A percentile compares a stretch with the other conserved stretches of the same genome.
These are phyloP conservation scores for Mimas tiliae DNA, from an alignment of 2,888 invertebrate genomes.

Conservation along the genomic window DNA sequence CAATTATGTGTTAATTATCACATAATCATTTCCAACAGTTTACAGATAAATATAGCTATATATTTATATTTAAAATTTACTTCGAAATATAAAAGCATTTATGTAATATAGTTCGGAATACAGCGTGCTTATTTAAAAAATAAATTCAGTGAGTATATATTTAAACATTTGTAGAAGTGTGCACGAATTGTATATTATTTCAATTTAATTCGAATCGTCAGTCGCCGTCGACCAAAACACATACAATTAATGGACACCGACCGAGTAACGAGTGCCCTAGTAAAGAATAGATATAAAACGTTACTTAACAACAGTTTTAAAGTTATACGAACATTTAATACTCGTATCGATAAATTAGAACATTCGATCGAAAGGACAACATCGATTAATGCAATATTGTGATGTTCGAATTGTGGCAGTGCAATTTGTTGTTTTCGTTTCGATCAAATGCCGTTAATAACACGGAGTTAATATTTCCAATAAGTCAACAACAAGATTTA, in stretches of 20 bases:
- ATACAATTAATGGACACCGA: conserved; percentile 26
- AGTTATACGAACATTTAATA: conserved; percentile 22
- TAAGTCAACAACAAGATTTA: conserved; percentile 66
- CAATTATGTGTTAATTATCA: conserved; percentile 13
- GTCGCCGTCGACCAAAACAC: conserved; percentile 13
- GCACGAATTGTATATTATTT: conserved; percentile 18
- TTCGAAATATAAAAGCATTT: conserved; percentile 4
- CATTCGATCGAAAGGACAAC: conserved; percentile 10
- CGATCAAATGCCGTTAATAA: conserved; percentile 15
- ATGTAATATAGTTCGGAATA: conserved; percentile 19
- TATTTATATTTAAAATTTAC: conserved; percentile 6
- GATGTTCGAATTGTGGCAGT: background rate
- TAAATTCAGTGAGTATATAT: conserved; percentile 2
- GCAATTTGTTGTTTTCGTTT: background rate
- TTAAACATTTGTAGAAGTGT: conserved; percentile 12
- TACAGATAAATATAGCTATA: conserved; percentile 18
- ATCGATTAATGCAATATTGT: background rate
- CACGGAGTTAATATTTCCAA: conserved; percentile 26
- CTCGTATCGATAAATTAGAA: background rate
- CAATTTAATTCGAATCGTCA: conserved; percentile 20
- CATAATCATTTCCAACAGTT: conserved; percentile 16
- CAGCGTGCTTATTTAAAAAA: conserved; percentile 8
- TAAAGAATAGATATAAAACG: conserved; percentile 23
- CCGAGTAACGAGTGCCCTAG: conserved; percentile 16
- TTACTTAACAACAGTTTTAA: conserved; percentile 23